Conservation (phyloP, 30 jellyfish, hydroid and myxozoan genomes). For the Pelagia noctiluca region DNA sequence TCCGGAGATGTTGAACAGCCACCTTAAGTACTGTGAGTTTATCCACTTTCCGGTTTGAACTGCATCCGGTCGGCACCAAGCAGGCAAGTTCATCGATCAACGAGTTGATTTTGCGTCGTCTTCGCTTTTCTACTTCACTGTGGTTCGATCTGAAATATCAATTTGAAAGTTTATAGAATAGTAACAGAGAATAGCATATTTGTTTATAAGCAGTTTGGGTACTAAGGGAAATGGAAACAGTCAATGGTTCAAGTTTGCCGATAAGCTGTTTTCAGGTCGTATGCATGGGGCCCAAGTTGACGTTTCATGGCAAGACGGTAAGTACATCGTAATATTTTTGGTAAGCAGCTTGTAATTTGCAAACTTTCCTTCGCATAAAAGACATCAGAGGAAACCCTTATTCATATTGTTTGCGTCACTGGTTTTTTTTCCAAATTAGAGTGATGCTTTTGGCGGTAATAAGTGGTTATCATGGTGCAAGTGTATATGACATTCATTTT, state of each 20-base stretch:
- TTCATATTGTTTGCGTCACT: no score
- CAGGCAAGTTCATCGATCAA: conserved; percentile 58
- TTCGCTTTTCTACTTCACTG: conserved; percentile 71
- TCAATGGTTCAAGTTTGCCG: no score
- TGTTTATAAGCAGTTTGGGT: neutral
- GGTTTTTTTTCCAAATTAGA: no score
- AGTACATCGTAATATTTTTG: no score
- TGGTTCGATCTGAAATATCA: conserved; percentile 43
- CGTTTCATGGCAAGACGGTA: neutral
- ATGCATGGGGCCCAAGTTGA: neutral
- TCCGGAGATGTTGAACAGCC: conserved; percentile 70
- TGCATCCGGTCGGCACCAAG: conserved; percentile 51
- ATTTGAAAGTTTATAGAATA: neutral
- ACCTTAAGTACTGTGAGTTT: conserved; percentile 65
- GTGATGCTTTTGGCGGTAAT: no score
- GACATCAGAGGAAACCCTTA: no score
- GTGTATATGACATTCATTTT: no score
- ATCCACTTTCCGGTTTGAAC: conserved; percentile 56
- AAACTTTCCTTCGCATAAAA: no score
- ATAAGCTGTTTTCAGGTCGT: no score
- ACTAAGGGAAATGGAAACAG: no score
- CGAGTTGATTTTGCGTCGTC: conserved; percentile 60
- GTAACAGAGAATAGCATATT: neutral
- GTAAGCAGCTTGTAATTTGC: no score
- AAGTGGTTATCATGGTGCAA: no score